Evolutionary conservation across 2,113 vertebrate genomes (phyloP).

Genomic region (Alaudala cheleensis): DNA sequence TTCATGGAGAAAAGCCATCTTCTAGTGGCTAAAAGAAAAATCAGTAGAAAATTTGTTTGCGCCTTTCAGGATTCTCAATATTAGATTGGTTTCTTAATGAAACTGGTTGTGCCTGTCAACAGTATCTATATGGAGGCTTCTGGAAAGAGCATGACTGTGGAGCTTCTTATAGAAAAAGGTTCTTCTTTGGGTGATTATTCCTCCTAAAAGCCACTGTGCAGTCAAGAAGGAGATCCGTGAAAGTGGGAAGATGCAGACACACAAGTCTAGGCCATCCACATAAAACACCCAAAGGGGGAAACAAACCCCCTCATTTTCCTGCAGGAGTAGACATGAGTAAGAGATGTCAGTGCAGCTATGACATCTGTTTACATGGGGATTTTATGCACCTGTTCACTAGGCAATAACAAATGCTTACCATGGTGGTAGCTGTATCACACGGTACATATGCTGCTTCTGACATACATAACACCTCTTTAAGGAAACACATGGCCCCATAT

Average conservation of each 20-base stretch:
- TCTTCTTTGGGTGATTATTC: background rate
- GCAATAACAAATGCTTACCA: slow-evolving; percentile 63
- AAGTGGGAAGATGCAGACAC: slow-evolving; percentile 8
- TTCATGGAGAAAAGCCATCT: background rate
- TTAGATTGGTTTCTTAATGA: background rate
- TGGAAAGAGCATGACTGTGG: background rate
- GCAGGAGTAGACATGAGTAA: slow-evolving; percentile 36
- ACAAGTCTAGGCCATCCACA: slow-evolving; percentile 28
- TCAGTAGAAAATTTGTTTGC: background rate
- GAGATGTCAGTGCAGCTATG: slow-evolving; percentile 47
- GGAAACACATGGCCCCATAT: slow-evolving; percentile 81
- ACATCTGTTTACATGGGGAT: slow-evolving; percentile 70
- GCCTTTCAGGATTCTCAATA: background rate
- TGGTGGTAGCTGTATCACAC: slow-evolving; percentile 75
- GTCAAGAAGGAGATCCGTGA: background rate
- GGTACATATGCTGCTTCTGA: slow-evolving; percentile 73
- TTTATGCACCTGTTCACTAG: slow-evolving; percentile 74
- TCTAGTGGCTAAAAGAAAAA: background rate
- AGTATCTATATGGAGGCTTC: background rate
- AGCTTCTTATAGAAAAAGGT: background rate
- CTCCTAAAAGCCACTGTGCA: background rate
- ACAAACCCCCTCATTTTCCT: slow-evolving; percentile 49
- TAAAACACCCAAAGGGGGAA: slow-evolving; percentile 35
- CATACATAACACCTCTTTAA: slow-evolving; percentile 79
- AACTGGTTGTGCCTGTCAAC: background rate